Conservation (phyloP, 1,140 invertebrate genomes). For the Bombyx mori region DNA sequence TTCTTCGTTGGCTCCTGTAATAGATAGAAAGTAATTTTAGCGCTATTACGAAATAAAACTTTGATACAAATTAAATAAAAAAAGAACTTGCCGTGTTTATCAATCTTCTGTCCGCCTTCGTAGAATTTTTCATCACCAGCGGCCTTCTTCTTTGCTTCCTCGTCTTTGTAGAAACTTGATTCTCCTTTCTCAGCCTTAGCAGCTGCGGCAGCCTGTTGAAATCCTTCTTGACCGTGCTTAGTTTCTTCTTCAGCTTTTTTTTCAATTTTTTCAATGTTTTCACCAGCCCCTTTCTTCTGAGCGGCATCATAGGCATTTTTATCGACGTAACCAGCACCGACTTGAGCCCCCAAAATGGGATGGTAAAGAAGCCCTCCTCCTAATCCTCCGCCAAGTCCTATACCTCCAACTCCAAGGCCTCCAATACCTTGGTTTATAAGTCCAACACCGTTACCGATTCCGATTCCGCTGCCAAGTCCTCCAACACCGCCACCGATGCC, state of each 20-base stretch:
- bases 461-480: constrained; percentile 25
- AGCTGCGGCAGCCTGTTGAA: constrained; percentile 60
- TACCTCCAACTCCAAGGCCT: constrained; percentile 43
- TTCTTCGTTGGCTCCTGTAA: constrained; percentile 63
- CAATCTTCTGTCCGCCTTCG: constrained; percentile 68
- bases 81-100: constrained; percentile 67
- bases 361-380: constrained; percentile 41
- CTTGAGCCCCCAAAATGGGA: constrained; percentile 42
- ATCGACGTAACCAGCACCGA: constrained; percentile 67
- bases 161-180: constrained; percentile 71
- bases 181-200: constrained; percentile 70
- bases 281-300: constrained; percentile 70
- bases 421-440: constrained; percentile 38
- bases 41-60: neutral
- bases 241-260: constrained; percentile 69
- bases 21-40: neutral
- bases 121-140: constrained; percentile 72
- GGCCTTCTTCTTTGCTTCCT: constrained; percentile 71
- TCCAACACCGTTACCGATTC: constrained; percentile 40
- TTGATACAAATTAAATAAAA: neutral
- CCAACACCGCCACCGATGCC: constrained; percentile 22
- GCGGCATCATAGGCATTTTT: constrained; percentile 71
- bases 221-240: constrained; percentile 70
- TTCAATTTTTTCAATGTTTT: constrained; percentile 67
- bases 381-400: constrained; percentile 45